phyloP scores from a whole-genome alignment of 2,113 vertebrate species.

The Struthio camelus region DNA sequence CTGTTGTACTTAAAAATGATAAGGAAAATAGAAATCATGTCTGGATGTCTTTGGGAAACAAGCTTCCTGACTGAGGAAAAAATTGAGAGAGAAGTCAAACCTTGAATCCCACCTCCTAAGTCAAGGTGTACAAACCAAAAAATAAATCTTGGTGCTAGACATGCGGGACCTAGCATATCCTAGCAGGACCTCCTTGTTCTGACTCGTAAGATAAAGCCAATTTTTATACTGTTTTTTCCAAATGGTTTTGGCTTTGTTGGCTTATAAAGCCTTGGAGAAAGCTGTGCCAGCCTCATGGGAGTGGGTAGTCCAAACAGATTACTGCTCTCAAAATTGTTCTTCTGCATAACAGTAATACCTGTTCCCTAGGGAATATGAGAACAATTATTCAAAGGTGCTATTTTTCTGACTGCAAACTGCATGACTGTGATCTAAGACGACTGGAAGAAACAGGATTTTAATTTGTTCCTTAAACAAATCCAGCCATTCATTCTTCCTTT shows the following conservation, averaged over 20 bases:
- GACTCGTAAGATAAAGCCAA: fast-evolving
- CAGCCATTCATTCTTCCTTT: neutral
- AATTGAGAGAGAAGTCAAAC: neutral
- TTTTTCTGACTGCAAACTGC: fast-evolving
- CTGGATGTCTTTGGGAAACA: neutral
- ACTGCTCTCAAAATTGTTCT: neutral
- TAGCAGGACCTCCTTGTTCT: neutral
- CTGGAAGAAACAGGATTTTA: neutral
- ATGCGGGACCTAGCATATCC: fast-evolving
- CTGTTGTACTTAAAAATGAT: neutral
- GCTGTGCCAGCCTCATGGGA: neutral
- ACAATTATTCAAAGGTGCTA: neutral
- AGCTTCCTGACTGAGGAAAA: neutral
- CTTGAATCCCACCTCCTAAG: neutral
- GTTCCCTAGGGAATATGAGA: neutral
- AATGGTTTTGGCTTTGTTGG: fast-evolving
- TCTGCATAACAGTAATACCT: neutral
- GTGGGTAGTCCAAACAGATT: fast-evolving
- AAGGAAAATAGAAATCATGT: neutral
- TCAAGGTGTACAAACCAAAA: neutral
- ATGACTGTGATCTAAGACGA: neutral
- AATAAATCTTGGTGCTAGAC: neutral
- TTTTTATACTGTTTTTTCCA: neutral
- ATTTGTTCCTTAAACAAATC: neutral
- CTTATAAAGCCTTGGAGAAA: neutral